phyloP scores from a whole-genome alignment of 2,888 invertebrate species.

The Arenicola marina region DNA sequence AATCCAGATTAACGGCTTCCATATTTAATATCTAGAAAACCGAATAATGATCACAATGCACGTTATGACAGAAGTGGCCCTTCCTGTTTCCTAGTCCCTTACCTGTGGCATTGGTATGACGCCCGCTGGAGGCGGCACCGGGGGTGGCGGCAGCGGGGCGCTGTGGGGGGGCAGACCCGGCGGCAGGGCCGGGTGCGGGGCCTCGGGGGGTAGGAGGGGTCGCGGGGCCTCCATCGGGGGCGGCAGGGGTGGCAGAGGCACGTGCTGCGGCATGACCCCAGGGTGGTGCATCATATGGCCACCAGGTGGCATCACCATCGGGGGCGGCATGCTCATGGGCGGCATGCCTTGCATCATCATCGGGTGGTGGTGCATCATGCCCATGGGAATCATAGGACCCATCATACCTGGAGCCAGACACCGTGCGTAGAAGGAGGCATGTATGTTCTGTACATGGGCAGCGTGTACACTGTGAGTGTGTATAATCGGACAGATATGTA shows the following conservation, averaged over 20 bases:
- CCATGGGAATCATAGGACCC: not conserved
- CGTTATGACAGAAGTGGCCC: too few relatives aligned
- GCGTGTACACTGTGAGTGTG: too few relatives aligned
- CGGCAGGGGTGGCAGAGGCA: not conserved
- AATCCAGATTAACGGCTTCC: too few relatives aligned
- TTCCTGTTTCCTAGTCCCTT: too few relatives aligned
- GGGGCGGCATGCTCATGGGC: not conserved
- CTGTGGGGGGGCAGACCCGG: not conserved
- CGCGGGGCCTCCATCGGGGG: not conserved
- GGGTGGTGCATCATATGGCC: too few relatives aligned
- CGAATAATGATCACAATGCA: too few relatives aligned
- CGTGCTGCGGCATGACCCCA: too few relatives aligned
- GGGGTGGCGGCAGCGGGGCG: not conserved
- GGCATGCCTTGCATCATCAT: not conserved
- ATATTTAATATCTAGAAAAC: too few relatives aligned
- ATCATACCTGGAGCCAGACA: not conserved
- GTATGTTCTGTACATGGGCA: too few relatives aligned
- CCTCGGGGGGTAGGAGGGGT: not conserved
- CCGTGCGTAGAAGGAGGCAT: too few relatives aligned
- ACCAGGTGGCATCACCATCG: not conserved
- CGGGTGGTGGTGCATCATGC: conserved; percentile 6
- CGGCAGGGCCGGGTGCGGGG: not conserved
- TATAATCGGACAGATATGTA: too few relatives aligned
- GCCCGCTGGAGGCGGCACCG: not conserved
- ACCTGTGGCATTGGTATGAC: too few relatives aligned